These are phyloP conservation scores for Thyatira batis DNA, from an alignment of 2,888 invertebrate species.

Conservation along the genomic window DNA sequence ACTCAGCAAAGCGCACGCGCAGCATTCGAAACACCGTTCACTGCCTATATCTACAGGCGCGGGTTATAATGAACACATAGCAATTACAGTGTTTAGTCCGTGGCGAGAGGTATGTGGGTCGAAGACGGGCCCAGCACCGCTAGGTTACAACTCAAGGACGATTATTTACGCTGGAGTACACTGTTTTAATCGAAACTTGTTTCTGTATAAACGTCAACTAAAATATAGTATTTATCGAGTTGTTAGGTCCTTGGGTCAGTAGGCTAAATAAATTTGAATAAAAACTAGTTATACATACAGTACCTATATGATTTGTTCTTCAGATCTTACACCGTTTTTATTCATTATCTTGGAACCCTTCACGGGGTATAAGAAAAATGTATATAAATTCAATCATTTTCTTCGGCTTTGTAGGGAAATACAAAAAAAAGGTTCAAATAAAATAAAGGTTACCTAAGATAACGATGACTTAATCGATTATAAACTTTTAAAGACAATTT, in stretches of 20 bases:
- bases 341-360: too few species aligned
- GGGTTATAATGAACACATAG: conserved; percentile 35
- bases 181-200: background rate
- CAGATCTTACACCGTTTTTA: too few species aligned
- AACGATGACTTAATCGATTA: background rate
- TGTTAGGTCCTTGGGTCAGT: too few species aligned
- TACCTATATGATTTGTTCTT: too few species aligned
- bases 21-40: conserved; percentile 17
- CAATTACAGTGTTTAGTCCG: conserved; percentile 40
- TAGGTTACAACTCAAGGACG: conserved; percentile 61
- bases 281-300: too few species aligned
- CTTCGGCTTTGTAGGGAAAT: background rate
- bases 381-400: too few species aligned
- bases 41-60: conserved; percentile 19
- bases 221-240: too few species aligned
- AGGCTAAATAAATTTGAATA: too few species aligned
- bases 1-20: background rate
- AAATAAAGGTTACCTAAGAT: background rate
- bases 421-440: background rate
- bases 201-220: background rate
- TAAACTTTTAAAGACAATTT: background rate
- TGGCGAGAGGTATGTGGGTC: conserved; percentile 51
- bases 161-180: background rate
- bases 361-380: too few species aligned
- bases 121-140: conserved; percentile 47